Evolutionary conservation across 2,797 vertebrate genomes (phyloP).

Genomic region (Lepilemur septentrionalis): DNA sequence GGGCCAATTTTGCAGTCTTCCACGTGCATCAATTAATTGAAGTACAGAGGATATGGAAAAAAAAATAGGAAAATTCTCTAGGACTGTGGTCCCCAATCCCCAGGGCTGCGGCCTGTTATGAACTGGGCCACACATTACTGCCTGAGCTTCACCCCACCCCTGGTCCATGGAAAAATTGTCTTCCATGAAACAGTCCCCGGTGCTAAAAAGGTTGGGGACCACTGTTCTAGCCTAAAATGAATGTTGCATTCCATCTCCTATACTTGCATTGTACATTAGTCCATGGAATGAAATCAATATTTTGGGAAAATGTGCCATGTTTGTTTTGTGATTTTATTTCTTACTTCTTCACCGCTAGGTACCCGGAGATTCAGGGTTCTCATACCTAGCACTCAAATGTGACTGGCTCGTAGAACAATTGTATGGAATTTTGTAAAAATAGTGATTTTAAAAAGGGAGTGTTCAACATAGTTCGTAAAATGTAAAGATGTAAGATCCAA

Average conservation of each 20-base stretch:
- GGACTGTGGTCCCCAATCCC: no score
- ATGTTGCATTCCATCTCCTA: neutral
- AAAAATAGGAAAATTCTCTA: no score
- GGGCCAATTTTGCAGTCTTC: no score
- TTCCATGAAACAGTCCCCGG: no score
- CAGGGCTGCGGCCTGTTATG: no score
- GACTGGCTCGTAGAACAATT: neutral
- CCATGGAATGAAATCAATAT: accelerated
- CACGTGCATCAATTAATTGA: no score
- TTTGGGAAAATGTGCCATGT: accelerated
- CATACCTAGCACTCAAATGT: accelerated
- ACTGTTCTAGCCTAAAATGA: neutral
- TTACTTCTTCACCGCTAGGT: neutral
- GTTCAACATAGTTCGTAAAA: neutral
- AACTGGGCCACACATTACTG: no score
- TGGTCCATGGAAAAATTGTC: no score
- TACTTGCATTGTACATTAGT: neutral
- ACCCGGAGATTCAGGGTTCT: neutral
- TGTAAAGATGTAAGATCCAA: neutral
- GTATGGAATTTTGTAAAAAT: neutral
- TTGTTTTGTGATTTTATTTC: neutral
- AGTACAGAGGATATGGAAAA: no score
- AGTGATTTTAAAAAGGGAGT: neutral
- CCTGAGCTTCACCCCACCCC: no score
- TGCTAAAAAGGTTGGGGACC: no score